Evolutionary conservation across 2,888 invertebrate genomes (phyloP).

Genomic region (Drosophila greeni): DNA sequence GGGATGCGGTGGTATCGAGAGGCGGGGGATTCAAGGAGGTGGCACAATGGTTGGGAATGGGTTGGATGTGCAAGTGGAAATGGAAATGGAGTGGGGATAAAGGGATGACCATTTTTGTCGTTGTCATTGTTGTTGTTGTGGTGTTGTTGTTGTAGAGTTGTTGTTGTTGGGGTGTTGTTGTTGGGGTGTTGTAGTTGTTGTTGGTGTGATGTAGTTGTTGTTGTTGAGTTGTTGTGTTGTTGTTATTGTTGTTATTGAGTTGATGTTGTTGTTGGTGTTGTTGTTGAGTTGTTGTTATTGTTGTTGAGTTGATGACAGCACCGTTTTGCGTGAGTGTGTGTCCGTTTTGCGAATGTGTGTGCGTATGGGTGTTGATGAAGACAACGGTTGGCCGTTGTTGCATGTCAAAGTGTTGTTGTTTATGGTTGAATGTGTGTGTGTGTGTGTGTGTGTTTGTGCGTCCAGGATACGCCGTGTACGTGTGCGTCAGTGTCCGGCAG

Average conservation of each 20-base stretch:
- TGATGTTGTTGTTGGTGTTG: constrained; percentile 27
- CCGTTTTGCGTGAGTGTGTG: constrained; percentile 22
- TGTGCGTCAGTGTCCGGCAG: constrained; percentile 34
- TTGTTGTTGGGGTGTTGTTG: constrained; percentile 33
- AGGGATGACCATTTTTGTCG: constrained; percentile 32
- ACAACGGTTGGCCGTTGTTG: constrained; percentile 45
- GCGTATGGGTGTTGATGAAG: constrained; percentile 39
- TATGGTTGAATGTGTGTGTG: constrained; percentile 9
- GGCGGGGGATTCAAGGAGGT: not conserved
- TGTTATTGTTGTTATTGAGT: constrained; percentile 24
- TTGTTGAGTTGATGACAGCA: constrained; percentile 37
- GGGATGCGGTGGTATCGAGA: not conserved
- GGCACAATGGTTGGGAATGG: not conserved
- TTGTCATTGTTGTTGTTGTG: constrained; percentile 7
- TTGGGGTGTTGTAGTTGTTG: constrained; percentile 14
- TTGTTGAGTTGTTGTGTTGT: constrained; percentile 33
- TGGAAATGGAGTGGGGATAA: constrained; percentile 30
- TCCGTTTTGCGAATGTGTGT: constrained; percentile 24
- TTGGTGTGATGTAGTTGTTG: constrained; percentile 8
- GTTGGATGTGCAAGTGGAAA: constrained; percentile 7
- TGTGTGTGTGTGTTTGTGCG: constrained; percentile 26
- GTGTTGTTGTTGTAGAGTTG: constrained; percentile 30
- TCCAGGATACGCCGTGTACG: constrained; percentile 13
- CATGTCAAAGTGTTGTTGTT: constrained; percentile 40
- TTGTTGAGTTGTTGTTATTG: constrained; percentile 9